Evolutionary conservation across 2,797 vertebrate species (phyloP).

Genomic region (Triplophysa bombifrons): DNA sequence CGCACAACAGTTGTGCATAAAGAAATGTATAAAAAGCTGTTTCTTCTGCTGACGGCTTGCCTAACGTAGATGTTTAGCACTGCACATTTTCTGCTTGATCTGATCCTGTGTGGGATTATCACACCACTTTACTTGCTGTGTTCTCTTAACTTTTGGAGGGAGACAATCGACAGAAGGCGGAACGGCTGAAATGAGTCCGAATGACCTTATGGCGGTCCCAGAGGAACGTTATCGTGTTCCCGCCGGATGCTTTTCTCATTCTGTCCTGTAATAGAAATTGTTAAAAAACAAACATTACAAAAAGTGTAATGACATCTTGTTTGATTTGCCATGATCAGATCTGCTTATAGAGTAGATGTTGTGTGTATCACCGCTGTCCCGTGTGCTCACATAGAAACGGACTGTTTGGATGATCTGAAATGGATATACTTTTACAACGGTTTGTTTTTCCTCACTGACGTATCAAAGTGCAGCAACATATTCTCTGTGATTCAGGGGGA

Average conservation of each 20-base stretch:
- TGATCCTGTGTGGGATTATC: constrained; percentile 76
- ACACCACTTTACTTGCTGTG: constrained; percentile 9
- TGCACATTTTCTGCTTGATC: constrained; percentile 84
- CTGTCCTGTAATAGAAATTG: neutral
- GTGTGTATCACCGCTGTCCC: too few species aligned
- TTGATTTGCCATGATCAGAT: too few species aligned
- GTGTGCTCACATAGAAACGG: too few species aligned
- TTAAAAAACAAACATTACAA: neutral
- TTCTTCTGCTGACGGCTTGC: constrained; percentile 55
- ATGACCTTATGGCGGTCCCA: too few species aligned
- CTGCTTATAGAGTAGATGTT: too few species aligned
- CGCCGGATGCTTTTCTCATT: neutral
- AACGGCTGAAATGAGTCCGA: neutral
- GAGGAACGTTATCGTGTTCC: neutral
- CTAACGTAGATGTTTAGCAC: constrained; percentile 75
- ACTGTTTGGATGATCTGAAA: too few species aligned
- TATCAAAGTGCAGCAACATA: too few species aligned
- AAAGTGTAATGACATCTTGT: too few species aligned
- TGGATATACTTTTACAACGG: too few species aligned
- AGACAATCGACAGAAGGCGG: neutral
- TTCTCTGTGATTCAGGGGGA: too few species aligned
- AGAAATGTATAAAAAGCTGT: constrained; percentile 47
- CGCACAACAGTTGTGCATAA: constrained; percentile 74
- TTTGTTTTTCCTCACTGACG: too few species aligned
- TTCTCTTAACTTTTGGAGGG: constrained; percentile 9